A percentile compares a stretch with the other conserved stretches of the same genome.
These are phyloP conservation scores for Pholis gunnellus DNA, from an alignment of 2,113 vertebrate genomes.

Conservation along the genomic window DNA sequence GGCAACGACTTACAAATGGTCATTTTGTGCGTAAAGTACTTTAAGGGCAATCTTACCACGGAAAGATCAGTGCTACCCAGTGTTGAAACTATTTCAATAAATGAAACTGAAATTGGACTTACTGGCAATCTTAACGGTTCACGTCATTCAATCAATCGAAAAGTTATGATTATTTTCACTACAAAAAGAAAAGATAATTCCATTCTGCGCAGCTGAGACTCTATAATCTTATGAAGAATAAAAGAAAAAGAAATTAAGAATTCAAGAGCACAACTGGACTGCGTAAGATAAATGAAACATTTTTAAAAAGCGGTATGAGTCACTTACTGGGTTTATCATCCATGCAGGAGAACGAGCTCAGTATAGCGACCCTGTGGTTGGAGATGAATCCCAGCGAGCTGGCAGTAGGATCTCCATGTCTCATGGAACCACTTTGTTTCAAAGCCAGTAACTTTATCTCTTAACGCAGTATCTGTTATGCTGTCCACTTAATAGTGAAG, in stretches of 20 bases:
- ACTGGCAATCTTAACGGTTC: not conserved
- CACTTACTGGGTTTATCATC: slow-evolving; percentile 7
- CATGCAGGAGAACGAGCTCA: not conserved
- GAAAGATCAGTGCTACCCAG: not conserved
- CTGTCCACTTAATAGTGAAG: slow-evolving; percentile 28
- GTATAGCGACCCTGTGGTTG: not conserved
- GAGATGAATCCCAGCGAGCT: slow-evolving; percentile 15
- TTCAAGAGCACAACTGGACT: not conserved
- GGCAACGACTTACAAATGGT: not conserved
- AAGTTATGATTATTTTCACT: not conserved
- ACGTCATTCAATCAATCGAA: not conserved
- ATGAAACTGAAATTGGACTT: not conserved
- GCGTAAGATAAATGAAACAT: not conserved
- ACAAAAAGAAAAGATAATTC: not conserved
- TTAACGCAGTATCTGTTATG: slow-evolving; percentile 25
- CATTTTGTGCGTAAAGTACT: not conserved
- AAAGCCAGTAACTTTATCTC: slow-evolving; percentile 29
- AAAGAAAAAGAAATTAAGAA: too few species aligned
- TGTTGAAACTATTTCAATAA: not conserved
- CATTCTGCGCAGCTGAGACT: not conserved
- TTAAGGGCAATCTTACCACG: not conserved
- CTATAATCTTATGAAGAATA: not conserved
- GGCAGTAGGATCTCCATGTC: not conserved
- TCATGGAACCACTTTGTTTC: slow-evolving; percentile 1
- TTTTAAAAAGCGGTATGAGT: not conserved